Percentiles rank a stretch among this genome's conserved stretches.
Conservation (phyloP, 2,888 invertebrate species). For the Bimastos eiseni region DNA sequence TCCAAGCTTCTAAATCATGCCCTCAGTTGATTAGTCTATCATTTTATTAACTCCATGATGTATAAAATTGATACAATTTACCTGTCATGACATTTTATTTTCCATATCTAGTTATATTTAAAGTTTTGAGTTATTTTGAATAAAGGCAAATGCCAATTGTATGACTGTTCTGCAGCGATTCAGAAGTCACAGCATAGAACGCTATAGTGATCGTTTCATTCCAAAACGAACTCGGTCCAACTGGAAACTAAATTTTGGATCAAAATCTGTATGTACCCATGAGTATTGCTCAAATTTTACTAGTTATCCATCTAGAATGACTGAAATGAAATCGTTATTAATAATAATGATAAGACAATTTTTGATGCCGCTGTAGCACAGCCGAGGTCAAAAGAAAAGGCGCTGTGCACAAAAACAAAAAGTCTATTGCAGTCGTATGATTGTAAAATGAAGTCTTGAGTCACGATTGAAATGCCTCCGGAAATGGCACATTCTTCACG, state of each 20-base stretch:
- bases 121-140: neutral
- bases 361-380: too few relatives aligned
- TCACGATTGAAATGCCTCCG: too few relatives aligned
- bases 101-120: neutral
- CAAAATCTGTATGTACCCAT: slow-evolving; percentile 25
- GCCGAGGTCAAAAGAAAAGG: too few relatives aligned
- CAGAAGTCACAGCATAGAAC: slow-evolving; percentile 16
- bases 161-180: slow-evolving; percentile 7
- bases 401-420: too few relatives aligned
- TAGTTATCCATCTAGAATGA: neutral
- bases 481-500: too few relatives aligned
- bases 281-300: neutral
- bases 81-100: neutral
- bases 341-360: too few relatives aligned
- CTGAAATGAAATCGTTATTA: too few relatives aligned
- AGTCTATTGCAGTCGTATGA: too few relatives aligned
- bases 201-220: slow-evolving; percentile 35
- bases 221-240: slow-evolving; percentile 30
- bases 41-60: neutral
- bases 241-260: slow-evolving; percentile 33
- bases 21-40: neutral
- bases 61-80: neutral
- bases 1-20: too few relatives aligned
- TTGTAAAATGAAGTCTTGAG: too few relatives aligned
- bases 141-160: neutral